Conservation (phyloP, 2,888 invertebrate species). For the Pilophorus perplexus region DNA sequence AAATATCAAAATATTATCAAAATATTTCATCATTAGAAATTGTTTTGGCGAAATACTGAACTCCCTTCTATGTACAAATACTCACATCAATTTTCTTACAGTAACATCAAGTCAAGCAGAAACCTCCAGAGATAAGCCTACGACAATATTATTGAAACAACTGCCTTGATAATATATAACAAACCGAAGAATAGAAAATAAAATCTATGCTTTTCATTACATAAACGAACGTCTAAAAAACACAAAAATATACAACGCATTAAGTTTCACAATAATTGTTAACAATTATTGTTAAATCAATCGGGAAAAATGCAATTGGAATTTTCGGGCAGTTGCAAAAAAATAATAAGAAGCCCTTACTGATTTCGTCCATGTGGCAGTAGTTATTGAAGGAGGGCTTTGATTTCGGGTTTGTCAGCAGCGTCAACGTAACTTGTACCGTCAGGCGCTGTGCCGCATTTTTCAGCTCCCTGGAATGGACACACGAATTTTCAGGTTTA, state of each 20-base stretch:
- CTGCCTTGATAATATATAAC: neutral
- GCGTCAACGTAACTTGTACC: constrained; percentile 83
- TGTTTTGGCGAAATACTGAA: constrained; percentile 38
- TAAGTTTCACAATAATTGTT: too few species aligned
- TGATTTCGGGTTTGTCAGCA: constrained; percentile 89
- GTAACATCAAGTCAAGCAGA: constrained; percentile 23
- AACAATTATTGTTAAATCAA: too few species aligned
- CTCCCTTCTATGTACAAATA: constrained; percentile 29
- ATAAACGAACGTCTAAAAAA: too few species aligned
- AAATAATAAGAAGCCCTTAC: too few species aligned
- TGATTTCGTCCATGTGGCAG: too few species aligned
- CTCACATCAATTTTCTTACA: constrained; percentile 10
- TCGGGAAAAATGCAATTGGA: too few species aligned
- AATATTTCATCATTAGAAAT: constrained; percentile 31
- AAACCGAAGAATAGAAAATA: neutral
- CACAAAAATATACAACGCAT: too few species aligned
- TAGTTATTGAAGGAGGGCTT: constrained; percentile 61
- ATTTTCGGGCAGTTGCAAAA: too few species aligned
- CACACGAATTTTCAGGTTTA: too few species aligned
- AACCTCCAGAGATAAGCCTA: constrained; percentile 4
- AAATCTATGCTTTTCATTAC: too few species aligned
- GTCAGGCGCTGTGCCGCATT: constrained; percentile 80
- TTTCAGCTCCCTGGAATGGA: constrained; percentile 72
- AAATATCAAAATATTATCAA: constrained; percentile 39
- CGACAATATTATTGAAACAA: neutral